These are phyloP conservation scores for Nemotelus nigrinus DNA, from an alignment of 2,888 invertebrate genomes.

Conservation along the genomic window DNA sequence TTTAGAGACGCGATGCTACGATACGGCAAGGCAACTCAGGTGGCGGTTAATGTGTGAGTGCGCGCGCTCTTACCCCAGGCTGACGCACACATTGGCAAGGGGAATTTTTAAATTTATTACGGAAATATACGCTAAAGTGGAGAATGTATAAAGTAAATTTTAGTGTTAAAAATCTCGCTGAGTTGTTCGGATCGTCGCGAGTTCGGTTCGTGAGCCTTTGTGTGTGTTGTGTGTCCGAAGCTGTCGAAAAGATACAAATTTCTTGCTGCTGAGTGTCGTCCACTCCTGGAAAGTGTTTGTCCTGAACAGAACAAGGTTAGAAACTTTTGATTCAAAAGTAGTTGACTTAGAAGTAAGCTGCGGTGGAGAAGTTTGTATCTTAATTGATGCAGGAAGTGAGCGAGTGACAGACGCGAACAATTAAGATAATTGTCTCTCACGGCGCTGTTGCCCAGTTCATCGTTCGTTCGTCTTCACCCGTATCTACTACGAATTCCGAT, in stretches of 20 bases:
- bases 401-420: constrained; percentile 17
- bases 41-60: background rate
- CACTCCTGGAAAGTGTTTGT: background rate
- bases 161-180: constrained; percentile 50
- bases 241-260: background rate
- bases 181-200: constrained; percentile 38
- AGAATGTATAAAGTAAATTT: constrained; percentile 47
- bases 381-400: background rate
- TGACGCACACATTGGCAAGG: background rate
- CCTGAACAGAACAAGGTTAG: background rate
- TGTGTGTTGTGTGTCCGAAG: background rate
- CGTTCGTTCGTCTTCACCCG: background rate
- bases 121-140: constrained; percentile 41
- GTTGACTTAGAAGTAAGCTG: no score
- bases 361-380: no score
- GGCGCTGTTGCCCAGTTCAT: constrained; percentile 1
- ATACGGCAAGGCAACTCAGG: background rate
- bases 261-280: background rate
- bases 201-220: background rate
- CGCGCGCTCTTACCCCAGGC: constrained; percentile 28
- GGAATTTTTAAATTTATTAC: constrained; percentile 49
- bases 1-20: constrained; percentile 4
- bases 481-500: background rate
- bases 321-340: background rate
- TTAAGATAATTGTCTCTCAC: constrained; percentile 31